Evolutionary conservation across 2,888 invertebrate species (phyloP), one percentile per base, ranked within the genome.

Genomic region (Arctia plantaginis): DNA sequence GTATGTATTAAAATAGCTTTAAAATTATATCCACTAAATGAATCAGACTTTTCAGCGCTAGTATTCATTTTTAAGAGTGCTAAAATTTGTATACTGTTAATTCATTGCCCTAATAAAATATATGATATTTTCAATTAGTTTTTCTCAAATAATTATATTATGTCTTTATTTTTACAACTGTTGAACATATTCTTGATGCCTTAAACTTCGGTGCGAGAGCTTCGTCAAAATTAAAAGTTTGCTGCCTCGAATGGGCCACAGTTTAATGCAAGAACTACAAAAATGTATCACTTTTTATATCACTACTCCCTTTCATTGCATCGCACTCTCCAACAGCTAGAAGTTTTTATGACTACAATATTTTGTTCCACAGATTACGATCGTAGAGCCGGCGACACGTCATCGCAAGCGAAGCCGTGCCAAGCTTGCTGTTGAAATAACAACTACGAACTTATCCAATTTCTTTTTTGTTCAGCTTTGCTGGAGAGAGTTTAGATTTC

Each of bases 361-460:
- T 66, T 71, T 71, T 71, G 65, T 71, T 47, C 3, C 18, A 23
- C 51, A 70, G 35, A 64, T 75, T 51, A 74, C 30, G 51, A 23
- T 35, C 65, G 20, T 15, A n/a, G n/a, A 44, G 64, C 15, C 15
- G 27, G 20, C 12, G 2, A 30, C 23, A 69, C 66, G n/a, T 67
- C 62, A 51, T 6, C 39, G 65, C 69, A 66, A 71, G 68, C 68
- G 69, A 18, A 41, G 27, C 35, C 47, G 13, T 18, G n/a, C 3
- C 8, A 71, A 27, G 30, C 44, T 65, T 44, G 41, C 8, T 20
- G 30, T 23, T 41, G 10, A 55, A 72, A 41, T 20, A 65, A n/a
- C 51, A 66, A 72, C 55, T 23, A 39, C 41, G 18, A 82, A 81
- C 76, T 79, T 82, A 75, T 79, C 74, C 77, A 79, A 82, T 79